Percentiles rank a stretch among this genome's conserved stretches.
Evolutionary conservation across 2,888 invertebrate species (phyloP).

Genomic region (Cryptus armator): DNA sequence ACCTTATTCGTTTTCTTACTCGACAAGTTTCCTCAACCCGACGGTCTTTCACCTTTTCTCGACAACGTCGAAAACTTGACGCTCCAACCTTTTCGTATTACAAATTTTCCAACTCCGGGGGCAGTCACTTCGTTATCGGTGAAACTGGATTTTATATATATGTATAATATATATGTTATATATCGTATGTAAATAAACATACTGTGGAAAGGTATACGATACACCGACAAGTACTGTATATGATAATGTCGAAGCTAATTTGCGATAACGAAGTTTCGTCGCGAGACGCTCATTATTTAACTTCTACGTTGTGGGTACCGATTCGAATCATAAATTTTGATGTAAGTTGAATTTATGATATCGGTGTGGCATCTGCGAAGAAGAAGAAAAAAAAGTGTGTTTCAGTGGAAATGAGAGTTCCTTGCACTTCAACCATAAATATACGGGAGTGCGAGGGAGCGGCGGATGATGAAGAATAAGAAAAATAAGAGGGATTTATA

Average conservation of each 20-base stretch:
- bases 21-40: slow-evolving; percentile 46
- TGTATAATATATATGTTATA: background rate
- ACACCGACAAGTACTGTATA: slow-evolving; percentile 4
- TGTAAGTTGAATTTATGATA: slow-evolving; percentile 29
- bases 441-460: slow-evolving; percentile 13
- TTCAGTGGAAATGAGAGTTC: background rate
- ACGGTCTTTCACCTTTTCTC: slow-evolving; percentile 13
- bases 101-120: slow-evolving; percentile 2
- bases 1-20: slow-evolving; percentile 63
- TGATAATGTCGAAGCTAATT: slow-evolving; percentile 18
- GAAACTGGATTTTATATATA: background rate
- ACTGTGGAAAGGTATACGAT: background rate
- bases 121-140: background rate
- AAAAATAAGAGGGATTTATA: slow-evolving; percentile 50
- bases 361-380: slow-evolving; percentile 11
- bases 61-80: slow-evolving; percentile 8
- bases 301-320: slow-evolving; percentile 4
- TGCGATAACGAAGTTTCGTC: slow-evolving; percentile 6
- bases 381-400: background rate
- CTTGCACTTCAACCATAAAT: slow-evolving; percentile 37
- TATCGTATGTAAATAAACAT: background rate
- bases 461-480: slow-evolving; percentile 35
- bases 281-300: slow-evolving; percentile 16
- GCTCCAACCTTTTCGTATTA: slow-evolving; percentile 11
- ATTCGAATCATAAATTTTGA: slow-evolving; percentile 34